Conservation (phyloP, 2,797 vertebrate species). For the Siniperca obscura region DNA sequence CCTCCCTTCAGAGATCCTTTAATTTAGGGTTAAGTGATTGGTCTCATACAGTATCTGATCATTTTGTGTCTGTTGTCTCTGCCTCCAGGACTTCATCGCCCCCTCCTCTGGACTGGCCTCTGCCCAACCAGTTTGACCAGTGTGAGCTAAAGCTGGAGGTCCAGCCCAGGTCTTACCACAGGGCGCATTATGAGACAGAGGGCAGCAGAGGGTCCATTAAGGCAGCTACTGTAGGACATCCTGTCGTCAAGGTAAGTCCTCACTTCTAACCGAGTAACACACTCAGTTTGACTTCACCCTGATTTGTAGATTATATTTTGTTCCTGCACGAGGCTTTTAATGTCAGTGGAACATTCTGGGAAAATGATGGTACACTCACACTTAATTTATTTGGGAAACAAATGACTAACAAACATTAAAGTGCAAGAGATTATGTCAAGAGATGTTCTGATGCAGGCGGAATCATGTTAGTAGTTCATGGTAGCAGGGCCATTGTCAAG, state of each 20-base stretch:
- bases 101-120: constrained; percentile 93
- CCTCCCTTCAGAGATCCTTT: not conserved
- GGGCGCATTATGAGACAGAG: constrained; percentile 98
- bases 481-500: too few relatives aligned
- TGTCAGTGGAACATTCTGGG: not conserved
- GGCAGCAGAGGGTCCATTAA: constrained; percentile 97
- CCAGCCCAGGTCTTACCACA: constrained; percentile 93
- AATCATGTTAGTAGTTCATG: too few relatives aligned
- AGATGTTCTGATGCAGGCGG: not conserved
- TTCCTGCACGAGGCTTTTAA: not conserved
- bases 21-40: not conserved
- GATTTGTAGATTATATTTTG: not conserved
- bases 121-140: constrained; percentile 91
- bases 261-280: not conserved
- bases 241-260: constrained; percentile 90
- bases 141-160: constrained; percentile 95
- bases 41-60: not conserved
- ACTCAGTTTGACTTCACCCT: too few relatives aligned
- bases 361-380: not conserved
- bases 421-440: not conserved
- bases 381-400: not conserved
- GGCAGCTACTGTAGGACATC: constrained; percentile 90
- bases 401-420: not conserved
- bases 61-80: not conserved
- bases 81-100: constrained; percentile 89